phyloP scores from a whole-genome alignment of 2,888 invertebrate species.

The Panopea generosa region DNA sequence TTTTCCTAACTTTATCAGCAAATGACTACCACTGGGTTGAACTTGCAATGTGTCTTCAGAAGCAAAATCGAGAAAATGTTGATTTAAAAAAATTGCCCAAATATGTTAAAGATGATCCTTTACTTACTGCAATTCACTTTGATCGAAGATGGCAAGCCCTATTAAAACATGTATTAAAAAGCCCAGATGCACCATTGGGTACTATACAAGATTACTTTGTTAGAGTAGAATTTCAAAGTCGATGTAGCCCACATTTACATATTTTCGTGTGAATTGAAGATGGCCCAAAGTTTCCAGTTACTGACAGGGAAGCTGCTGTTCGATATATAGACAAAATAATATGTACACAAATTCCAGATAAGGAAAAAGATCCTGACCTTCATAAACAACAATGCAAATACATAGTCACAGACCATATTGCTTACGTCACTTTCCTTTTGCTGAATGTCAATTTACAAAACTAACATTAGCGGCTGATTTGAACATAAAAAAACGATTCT shows the following conservation, averaged over 20 bases:
- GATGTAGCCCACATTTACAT: slow-evolving; percentile 44
- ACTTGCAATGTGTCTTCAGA: slow-evolving; percentile 43
- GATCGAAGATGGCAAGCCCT: slow-evolving; percentile 37
- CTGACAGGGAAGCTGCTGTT: background rate
- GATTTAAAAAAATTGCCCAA: slow-evolving; percentile 7
- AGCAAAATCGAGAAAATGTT: slow-evolving; percentile 20
- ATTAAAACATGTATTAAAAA: slow-evolving; percentile 39
- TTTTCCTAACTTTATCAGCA: slow-evolving; percentile 59
- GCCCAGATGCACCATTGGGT: slow-evolving; percentile 24
- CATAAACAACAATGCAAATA: background rate
- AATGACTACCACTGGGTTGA: slow-evolving; percentile 61
- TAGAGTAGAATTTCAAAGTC: slow-evolving; percentile 45
- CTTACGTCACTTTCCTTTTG: no score
- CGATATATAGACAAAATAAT: slow-evolving; percentile 29
- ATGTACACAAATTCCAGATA: background rate
- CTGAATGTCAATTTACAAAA: no score
- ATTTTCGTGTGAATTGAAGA: slow-evolving; percentile 44
- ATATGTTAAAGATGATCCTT: slow-evolving; percentile 39
- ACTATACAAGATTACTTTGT: slow-evolving; percentile 38
- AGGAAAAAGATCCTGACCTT: background rate
- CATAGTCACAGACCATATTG: background rate
- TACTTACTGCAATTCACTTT: slow-evolving; percentile 47
- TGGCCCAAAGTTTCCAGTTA: slow-evolving; percentile 6
- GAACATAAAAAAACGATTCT: no score
- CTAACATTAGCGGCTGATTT: no score